Conservation (phyloP, 2,797 vertebrate genomes). For the Lagothrix lagotricha region DNA sequence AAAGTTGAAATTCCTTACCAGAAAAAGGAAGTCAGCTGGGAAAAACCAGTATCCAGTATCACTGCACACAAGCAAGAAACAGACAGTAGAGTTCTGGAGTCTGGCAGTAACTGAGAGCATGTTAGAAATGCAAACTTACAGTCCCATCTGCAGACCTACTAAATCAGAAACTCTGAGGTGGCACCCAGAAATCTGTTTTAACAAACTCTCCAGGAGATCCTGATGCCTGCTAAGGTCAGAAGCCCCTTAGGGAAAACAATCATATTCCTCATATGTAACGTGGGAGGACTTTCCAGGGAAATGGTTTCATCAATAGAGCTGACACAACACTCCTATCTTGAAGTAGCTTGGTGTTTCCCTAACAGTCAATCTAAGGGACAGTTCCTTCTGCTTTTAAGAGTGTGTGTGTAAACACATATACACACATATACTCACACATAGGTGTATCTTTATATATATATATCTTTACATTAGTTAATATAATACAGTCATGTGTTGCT, state of each 20-base stretch:
- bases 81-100: background rate
- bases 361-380: background rate
- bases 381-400: background rate
- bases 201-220: background rate
- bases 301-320: background rate
- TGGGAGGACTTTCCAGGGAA: background rate
- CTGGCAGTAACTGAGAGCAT: background rate
- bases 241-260: background rate
- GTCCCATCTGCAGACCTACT: background rate
- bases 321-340: background rate
- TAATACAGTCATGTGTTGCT: background rate
- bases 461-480: background rate
- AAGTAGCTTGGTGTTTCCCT: background rate
- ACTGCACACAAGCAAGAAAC: background rate
- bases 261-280: background rate
- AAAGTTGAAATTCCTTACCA: background rate
- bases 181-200: background rate
- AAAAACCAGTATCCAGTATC: conserved; percentile 9
- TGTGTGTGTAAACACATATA: background rate
- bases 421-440: no score
- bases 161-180: background rate
- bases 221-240: background rate
- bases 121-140: background rate
- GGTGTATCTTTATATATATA: background rate
- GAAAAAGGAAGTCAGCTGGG: conserved; percentile 21